These are phyloP conservation scores for Dascyllus trimaculatus DNA, from an alignment of 2,113 vertebrate species.

Conservation along the genomic window DNA sequence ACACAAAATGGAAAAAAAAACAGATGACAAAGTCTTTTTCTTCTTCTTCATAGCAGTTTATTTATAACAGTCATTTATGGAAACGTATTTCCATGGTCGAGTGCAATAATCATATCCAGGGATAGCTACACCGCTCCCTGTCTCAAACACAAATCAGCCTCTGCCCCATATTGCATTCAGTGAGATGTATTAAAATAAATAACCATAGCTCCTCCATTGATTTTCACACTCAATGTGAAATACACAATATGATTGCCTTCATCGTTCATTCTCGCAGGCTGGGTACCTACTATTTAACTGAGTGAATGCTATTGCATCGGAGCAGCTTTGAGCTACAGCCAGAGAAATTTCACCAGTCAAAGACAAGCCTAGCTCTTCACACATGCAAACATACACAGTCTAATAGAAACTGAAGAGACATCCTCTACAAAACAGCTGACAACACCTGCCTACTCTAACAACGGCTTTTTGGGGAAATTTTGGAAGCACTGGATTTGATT, in stretches of 20 bases:
- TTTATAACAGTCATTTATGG: conserved; percentile 83
- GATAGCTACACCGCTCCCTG: conserved; percentile 15
- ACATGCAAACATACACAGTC: conserved; percentile 59
- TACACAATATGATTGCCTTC: conserved; percentile 81
- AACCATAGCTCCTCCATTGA: conserved; percentile 62
- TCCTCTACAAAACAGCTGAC: conserved; percentile 29
- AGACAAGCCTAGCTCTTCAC: conserved; percentile 36
- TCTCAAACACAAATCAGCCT: conserved; percentile 48
- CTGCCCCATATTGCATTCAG: conserved; percentile 68
- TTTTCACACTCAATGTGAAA: conserved; percentile 64
- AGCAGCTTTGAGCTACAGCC: conserved; percentile 67
- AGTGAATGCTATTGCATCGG: conserved; percentile 73
- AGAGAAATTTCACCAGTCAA: conserved; percentile 53
- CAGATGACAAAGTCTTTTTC: background rate
- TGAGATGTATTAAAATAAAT: conserved; percentile 82
- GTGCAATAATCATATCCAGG: conserved; percentile 78
- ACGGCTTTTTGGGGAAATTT: conserved; percentile 40
- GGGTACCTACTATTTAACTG: conserved; percentile 69
- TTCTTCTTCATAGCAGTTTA: conserved; percentile 69
- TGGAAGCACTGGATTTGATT: conserved; percentile 76
- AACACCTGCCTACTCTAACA: conserved; percentile 28
- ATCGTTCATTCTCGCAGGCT: conserved; percentile 66
- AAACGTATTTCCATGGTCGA: conserved; percentile 78
- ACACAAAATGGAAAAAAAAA: conserved; percentile 5
- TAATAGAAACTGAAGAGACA: conserved; percentile 30